These are phyloP conservation scores for Synanthedon myopaeformis DNA, from an alignment of 2,888 invertebrate species.

Conservation along the genomic window DNA sequence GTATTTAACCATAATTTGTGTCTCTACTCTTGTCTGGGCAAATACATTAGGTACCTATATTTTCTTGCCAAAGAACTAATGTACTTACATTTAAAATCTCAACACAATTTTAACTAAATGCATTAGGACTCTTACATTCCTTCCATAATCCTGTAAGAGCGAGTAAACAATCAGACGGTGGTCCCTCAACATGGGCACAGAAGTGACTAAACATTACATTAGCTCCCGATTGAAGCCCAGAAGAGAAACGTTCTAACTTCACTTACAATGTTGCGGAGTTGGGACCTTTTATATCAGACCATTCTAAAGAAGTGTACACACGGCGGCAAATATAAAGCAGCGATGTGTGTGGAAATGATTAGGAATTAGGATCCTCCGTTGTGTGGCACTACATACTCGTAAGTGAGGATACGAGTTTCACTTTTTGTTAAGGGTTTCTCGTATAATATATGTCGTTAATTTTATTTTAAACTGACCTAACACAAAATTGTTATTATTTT, in stretches of 20 bases:
- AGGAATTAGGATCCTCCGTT: conserved; percentile 48
- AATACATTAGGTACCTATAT: background rate
- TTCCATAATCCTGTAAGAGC: conserved; percentile 14
- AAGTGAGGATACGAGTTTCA: background rate
- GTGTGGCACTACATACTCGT: conserved; percentile 43
- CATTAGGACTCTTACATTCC: background rate
- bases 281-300: conserved; percentile 18
- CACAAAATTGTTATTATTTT: too few relatives aligned
- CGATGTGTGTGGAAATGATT: conserved; percentile 51
- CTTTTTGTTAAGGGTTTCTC: too few relatives aligned
- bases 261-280: conserved; percentile 8
- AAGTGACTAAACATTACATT: conserved; percentile 47
- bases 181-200: conserved; percentile 36
- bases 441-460: too few relatives aligned
- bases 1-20: too few relatives aligned
- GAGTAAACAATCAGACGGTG: conserved; percentile 56
- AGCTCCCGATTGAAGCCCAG: conserved; percentile 22
- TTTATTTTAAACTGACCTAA: too few relatives aligned
- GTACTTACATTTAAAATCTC: too few relatives aligned
- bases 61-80: background rate
- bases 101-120: background rate
- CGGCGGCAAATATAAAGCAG: conserved; percentile 42
- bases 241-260: conserved; percentile 22
- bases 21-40: too few relatives aligned
- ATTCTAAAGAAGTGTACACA: conserved; percentile 47